A percentile compares a stretch with the other conserved stretches of the same genome.
Evolutionary conservation across 2,797 vertebrate species (phyloP).

Genomic region (Prionace glauca): DNA sequence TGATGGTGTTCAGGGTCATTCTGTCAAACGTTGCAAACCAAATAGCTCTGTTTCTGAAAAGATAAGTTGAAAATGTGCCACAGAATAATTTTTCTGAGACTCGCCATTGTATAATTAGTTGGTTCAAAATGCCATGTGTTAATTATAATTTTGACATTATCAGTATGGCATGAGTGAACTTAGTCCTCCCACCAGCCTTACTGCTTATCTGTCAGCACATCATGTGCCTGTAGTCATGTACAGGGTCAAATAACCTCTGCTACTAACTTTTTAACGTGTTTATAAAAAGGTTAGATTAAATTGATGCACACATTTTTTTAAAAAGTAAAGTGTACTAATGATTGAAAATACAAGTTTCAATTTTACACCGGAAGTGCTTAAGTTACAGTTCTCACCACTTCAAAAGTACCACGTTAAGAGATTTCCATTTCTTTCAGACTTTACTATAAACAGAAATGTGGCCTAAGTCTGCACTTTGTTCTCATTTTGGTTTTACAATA

Average conservation of each 20-base stretch:
- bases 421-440: constrained; percentile 9
- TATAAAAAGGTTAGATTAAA: background rate
- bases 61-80: background rate
- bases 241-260: constrained; percentile 21
- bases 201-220: background rate
- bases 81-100: background rate
- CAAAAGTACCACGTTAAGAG: background rate
- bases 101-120: background rate
- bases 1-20: background rate
- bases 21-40: background rate
- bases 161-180: background rate
- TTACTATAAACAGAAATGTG: background rate
- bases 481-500: constrained; percentile 29
- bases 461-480: constrained; percentile 3
- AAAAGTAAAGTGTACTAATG: background rate
- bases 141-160: background rate
- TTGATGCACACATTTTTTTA: background rate
- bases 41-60: background rate
- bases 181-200: background rate
- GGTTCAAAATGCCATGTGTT: background rate
- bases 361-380: background rate
- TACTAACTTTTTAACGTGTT: background rate
- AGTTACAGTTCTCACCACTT: constrained; percentile 24
- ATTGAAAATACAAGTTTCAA: background rate
- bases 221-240: background rate